A percentile compares a stretch with the other conserved stretches of the same genome.
phyloP scores from a whole-genome alignment of 1,140 invertebrate genomes.

The Ctenoplectra terminalis region DNA sequence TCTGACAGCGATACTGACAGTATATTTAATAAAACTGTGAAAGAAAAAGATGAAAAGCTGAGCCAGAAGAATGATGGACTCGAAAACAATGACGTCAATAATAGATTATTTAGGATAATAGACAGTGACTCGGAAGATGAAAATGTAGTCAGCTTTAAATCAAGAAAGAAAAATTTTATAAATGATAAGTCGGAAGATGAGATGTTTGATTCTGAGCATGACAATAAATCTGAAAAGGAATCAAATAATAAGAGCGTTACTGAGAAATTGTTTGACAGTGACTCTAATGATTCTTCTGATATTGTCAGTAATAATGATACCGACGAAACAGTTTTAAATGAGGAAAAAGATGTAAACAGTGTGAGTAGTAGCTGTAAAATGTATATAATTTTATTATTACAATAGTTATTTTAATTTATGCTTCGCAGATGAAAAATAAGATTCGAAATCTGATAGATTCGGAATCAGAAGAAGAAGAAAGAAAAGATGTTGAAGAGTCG shows the following conservation, averaged over 20 bases:
- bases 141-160: not conserved
- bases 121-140: constrained; percentile 64
- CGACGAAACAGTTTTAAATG: not conserved
- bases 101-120: constrained; percentile 27
- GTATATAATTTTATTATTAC: not conserved
- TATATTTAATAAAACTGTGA: not conserved
- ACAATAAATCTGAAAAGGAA: constrained; percentile 28
- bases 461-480: constrained; percentile 49
- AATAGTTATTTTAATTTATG: constrained; percentile 4
- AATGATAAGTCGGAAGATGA: not conserved
- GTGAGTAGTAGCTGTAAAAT: not conserved
- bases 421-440: constrained; percentile 17
- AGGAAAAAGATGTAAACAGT: not conserved
- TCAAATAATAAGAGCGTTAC: constrained; percentile 20
- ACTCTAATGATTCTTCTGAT: constrained; percentile 54
- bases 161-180: not conserved
- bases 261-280: constrained; percentile 53
- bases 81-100: not conserved
- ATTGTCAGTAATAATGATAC: not conserved
- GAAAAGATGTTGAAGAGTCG: constrained; percentile 12
- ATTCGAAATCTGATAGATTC: constrained; percentile 48
- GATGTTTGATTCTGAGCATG: not conserved
- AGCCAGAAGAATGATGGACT: not conserved
- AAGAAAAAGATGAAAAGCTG: not conserved
- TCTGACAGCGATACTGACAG: not conserved